Evolutionary conservation across 2,888 invertebrate genomes (phyloP).

Genomic region (Petrolisthes manimaculis): DNA sequence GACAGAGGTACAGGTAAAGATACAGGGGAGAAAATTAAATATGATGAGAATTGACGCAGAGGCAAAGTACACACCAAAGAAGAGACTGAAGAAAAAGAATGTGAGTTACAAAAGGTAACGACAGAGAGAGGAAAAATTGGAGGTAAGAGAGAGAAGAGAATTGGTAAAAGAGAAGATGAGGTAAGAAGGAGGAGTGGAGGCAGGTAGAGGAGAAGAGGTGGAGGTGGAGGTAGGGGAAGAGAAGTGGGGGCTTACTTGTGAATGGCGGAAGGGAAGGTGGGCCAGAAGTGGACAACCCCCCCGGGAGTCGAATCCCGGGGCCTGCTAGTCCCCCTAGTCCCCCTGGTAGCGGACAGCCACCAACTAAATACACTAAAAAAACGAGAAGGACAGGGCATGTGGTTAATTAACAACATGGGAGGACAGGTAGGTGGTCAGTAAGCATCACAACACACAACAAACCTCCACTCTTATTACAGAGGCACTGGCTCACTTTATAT

Average conservation of each 20-base stretch:
- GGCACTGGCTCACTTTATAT: too few species aligned
- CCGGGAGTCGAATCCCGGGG: constrained; percentile 45
- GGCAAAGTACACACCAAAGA: not conserved
- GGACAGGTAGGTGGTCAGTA: not conserved
- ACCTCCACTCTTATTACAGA: too few species aligned
- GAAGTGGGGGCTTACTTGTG: constrained; percentile 47
- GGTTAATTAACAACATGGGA: constrained; percentile 30
- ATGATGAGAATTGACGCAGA: not conserved
- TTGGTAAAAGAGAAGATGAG: not conserved
- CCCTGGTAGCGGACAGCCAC: constrained; percentile 54
- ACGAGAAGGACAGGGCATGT: constrained; percentile 39
- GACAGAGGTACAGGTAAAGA: not conserved
- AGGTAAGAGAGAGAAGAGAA: not conserved
- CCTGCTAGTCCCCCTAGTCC: constrained; percentile 33
- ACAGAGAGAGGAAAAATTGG: not conserved
- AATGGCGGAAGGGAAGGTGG: constrained; percentile 55
- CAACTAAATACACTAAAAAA: constrained; percentile 60
- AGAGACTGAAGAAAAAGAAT: not conserved
- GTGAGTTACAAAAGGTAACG: not conserved
- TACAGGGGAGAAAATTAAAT: not conserved
- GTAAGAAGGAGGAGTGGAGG: not conserved
- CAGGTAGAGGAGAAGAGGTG: not conserved
- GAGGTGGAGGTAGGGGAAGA: not conserved
- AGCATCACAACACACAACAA: too few species aligned
- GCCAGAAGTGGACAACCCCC: constrained; percentile 56